A percentile compares a stretch with the other conserved stretches of the same genome.
Evolutionary conservation across 2,888 invertebrate genomes (phyloP).

Genomic region (Coelinius sp.): DNA sequence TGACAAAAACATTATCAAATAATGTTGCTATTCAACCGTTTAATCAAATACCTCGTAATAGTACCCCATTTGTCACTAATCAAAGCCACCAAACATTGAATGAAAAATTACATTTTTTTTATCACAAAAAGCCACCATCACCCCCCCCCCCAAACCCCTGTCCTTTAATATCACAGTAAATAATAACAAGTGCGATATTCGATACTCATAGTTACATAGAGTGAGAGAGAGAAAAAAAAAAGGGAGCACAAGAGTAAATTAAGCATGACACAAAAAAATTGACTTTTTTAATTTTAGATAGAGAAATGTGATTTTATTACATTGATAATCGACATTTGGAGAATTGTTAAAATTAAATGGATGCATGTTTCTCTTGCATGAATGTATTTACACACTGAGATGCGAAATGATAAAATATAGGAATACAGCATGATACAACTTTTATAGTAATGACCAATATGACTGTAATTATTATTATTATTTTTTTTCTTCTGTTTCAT

Average conservation of each 20-base stretch:
- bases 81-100: background rate
- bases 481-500: background rate
- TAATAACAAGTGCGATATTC: no score
- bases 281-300: background rate
- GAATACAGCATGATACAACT: background rate
- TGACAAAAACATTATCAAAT: background rate
- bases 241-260: no score
- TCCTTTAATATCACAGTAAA: no score
- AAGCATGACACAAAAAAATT: background rate
- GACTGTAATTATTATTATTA: background rate
- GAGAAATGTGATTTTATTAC: background rate
- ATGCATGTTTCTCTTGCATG: constrained; percentile 11
- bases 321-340: background rate
- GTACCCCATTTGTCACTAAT: background rate
- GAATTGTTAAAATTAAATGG: background rate
- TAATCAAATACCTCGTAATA: no score
- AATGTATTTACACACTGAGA: background rate
- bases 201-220: no score
- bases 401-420: background rate
- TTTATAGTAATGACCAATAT: background rate
- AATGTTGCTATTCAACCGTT: no score
- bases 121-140: constrained; percentile 67
- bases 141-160: no score
- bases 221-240: no score
- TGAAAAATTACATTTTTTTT: constrained; percentile 53